Percentiles rank a stretch among this genome's conserved stretches.
Conservation (phyloP, 2,113 vertebrate species). For the Psammodynastes pulverulentus region DNA sequence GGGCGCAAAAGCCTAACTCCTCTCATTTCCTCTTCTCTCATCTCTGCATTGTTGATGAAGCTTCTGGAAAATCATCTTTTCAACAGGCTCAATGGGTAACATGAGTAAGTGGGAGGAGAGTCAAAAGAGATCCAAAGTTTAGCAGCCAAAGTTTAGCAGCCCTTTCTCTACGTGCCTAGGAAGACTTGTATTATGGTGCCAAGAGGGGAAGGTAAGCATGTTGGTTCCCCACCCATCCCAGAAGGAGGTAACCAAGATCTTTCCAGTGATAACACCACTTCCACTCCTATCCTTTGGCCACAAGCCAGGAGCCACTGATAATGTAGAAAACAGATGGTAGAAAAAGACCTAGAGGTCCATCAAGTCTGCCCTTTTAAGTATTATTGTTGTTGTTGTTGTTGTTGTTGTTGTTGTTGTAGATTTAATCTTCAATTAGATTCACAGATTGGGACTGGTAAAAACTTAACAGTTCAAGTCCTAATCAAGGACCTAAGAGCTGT, state of each 20-base stretch:
- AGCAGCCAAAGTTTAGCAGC: constrained; percentile 37
- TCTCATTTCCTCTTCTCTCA: constrained; percentile 55
- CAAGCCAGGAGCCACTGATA: constrained; percentile 5
- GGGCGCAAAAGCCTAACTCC: constrained; percentile 36
- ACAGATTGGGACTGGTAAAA: not conserved
- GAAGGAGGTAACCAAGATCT: constrained; percentile 6
- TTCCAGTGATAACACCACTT: constrained; percentile 1
- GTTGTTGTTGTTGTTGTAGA: not conserved
- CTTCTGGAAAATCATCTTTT: constrained; percentile 38
- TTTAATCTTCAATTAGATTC: not conserved
- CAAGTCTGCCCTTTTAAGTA: not conserved
- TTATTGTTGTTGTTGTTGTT: not conserved
- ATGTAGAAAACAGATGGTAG: not conserved
- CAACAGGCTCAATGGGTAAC: constrained; percentile 7
- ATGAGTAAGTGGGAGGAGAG: constrained; percentile 11
- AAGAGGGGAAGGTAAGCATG: not conserved
- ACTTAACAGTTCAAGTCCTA: not conserved
- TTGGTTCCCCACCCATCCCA: not conserved
- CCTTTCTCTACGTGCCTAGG: not conserved
- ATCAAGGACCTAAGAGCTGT: not conserved
- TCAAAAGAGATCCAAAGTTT: constrained; percentile 29
- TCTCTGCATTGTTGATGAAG: constrained; percentile 27
- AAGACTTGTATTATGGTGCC: not conserved
- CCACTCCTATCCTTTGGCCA: not conserved
- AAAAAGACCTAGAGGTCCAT: not conserved